A percentile compares a stretch with the other conserved stretches of the same genome.
phyloP scores from a whole-genome alignment of 2,888 invertebrate genomes.

The Eupithecia subumbrata region DNA sequence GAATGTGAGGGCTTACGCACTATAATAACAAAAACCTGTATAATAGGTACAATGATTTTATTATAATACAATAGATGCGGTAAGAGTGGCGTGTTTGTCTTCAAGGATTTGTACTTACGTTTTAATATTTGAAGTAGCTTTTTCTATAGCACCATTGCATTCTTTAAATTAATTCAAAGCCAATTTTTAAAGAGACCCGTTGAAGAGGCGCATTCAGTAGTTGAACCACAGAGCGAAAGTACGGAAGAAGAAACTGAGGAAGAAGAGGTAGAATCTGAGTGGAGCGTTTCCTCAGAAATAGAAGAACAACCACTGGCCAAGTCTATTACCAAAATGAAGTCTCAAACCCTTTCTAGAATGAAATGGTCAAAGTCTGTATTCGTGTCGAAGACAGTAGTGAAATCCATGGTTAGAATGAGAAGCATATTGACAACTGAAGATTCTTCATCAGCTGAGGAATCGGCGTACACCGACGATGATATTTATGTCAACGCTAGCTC shows the following conservation, averaged over 20 bases:
- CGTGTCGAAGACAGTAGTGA: constrained; percentile 53
- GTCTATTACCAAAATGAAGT: not conserved
- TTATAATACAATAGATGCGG: too few relatives aligned
- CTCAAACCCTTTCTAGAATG: not conserved
- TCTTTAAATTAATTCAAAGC: not conserved
- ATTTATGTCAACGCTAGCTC: constrained; percentile 56
- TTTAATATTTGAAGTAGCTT: too few relatives aligned
- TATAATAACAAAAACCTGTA: too few relatives aligned
- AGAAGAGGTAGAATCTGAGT: not conserved
- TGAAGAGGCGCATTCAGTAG: not conserved
- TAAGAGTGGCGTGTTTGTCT: too few relatives aligned
- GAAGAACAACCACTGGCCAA: not conserved
- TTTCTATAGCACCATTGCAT: too few relatives aligned
- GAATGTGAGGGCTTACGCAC: too few relatives aligned
- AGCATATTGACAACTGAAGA: constrained; percentile 38
- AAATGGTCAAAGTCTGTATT: constrained; percentile 26
- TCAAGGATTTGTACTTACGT: too few relatives aligned
- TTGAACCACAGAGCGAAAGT: not conserved
- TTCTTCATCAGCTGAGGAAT: constrained; percentile 34
- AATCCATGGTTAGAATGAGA: constrained; percentile 45
- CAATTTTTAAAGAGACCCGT: not conserved
- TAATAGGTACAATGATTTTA: too few relatives aligned
- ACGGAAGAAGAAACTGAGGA: not conserved
- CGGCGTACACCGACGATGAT: constrained; percentile 58
- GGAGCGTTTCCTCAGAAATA: not conserved